Evolutionary conservation across 2,797 vertebrate genomes (phyloP).

Genomic region (Apogon hyalosoma): DNA sequence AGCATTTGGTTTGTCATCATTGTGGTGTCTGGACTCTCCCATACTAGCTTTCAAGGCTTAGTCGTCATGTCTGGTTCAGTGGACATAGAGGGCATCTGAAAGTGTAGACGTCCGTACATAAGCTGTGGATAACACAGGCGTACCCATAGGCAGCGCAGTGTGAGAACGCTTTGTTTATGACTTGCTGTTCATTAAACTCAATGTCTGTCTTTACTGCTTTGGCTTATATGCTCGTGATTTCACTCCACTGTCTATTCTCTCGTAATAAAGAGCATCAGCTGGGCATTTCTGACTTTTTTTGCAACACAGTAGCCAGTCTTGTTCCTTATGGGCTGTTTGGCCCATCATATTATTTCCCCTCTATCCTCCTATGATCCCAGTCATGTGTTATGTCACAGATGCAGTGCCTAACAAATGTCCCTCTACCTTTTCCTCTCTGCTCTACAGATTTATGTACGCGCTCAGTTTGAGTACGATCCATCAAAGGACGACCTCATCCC

Average conservation of each 20-base stretch:
- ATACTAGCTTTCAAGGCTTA: slow-evolving; percentile 51
- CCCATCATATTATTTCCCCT: slow-evolving; percentile 21
- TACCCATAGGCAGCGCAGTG: slow-evolving; percentile 13
- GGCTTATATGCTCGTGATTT: slow-evolving; percentile 28
- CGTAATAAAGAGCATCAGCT: not conserved
- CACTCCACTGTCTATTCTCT: slow-evolving; percentile 12
- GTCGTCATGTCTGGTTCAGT: slow-evolving; percentile 35
- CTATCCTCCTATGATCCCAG: not conserved
- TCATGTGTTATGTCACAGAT: too few relatives aligned
- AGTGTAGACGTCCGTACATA: slow-evolving; percentile 17
- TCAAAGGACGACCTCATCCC: slow-evolving; percentile 97
- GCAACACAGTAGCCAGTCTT: slow-evolving; percentile 17
- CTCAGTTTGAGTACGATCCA: slow-evolving; percentile 98
- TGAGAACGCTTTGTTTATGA: slow-evolving; percentile 29
- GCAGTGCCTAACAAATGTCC: not conserved
- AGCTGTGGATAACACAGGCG: not conserved
- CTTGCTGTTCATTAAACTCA: slow-evolving; percentile 36
- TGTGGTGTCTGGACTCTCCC: slow-evolving; percentile 51
- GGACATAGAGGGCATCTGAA: slow-evolving; percentile 23
- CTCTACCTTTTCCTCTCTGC: not conserved
- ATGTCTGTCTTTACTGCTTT: slow-evolving; percentile 59
- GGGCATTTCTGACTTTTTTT: slow-evolving; percentile 1
- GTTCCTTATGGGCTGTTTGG: slow-evolving; percentile 28
- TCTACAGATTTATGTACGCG: slow-evolving; percentile 95
- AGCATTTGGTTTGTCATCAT: slow-evolving; percentile 55